Evolutionary conservation across 2,888 invertebrate species (phyloP).

Genomic region (Callyntrura sp.): DNA sequence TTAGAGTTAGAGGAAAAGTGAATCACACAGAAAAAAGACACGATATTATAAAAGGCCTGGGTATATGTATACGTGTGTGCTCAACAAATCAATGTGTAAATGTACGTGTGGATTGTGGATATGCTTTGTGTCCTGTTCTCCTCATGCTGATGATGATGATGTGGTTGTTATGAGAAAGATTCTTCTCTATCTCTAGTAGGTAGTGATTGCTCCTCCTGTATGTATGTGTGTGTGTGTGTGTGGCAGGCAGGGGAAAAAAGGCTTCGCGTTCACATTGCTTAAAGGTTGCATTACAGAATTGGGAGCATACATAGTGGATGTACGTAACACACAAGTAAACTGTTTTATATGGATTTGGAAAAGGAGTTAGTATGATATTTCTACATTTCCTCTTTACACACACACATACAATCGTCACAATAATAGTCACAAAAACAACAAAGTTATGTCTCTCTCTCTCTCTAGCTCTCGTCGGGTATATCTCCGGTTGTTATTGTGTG

Average conservation of each 20-base stretch:
- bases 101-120: neutral
- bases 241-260: too few species aligned
- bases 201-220: neutral
- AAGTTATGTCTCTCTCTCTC: neutral
- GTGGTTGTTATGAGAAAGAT: constrained; percentile 16
- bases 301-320: constrained; percentile 16
- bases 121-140: neutral
- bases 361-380: neutral
- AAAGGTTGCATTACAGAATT: neutral
- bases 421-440: too few species aligned
- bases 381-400: neutral
- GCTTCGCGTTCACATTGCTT: neutral
- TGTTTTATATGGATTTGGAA: neutral
- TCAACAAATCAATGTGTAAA: constrained; percentile 22
- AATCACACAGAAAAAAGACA: constrained; percentile 8
- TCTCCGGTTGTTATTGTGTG: constrained; percentile 17
- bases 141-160: neutral
- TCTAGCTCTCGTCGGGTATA: neutral
- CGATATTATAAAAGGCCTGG: too few species aligned
- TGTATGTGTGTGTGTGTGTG: neutral
- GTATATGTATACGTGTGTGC: too few species aligned
- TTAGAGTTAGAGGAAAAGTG: neutral
- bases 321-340: too few species aligned
- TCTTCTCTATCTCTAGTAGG: too few species aligned
- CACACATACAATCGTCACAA: too few species aligned